These are phyloP conservation scores for Eutolmus rufibarbis DNA, from an alignment of 2,888 invertebrate genomes.

Conservation along the genomic window DNA sequence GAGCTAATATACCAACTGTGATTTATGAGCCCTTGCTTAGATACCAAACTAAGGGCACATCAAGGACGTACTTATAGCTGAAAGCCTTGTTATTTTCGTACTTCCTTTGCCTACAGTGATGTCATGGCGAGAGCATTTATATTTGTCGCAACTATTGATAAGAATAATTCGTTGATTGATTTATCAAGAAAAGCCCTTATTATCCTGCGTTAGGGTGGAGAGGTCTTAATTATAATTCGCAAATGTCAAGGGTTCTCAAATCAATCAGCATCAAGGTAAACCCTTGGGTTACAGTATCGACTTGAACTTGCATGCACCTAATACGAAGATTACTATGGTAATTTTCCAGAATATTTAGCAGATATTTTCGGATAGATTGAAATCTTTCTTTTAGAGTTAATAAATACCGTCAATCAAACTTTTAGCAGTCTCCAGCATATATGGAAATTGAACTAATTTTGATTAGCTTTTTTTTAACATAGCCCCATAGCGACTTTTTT, in stretches of 20 bases:
- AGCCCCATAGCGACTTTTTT: too few relatives aligned
- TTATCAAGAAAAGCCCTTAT: background rate
- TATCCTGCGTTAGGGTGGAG: background rate
- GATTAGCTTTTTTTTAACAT: too few relatives aligned
- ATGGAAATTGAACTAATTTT: background rate
- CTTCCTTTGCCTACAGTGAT: background rate
- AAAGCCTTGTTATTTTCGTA: background rate
- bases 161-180: background rate
- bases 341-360: background rate
- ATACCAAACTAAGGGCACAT: background rate
- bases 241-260: background rate
- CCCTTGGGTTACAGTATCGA: background rate
- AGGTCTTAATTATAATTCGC: background rate
- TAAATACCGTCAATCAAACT: background rate
- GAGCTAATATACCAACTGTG: background rate
- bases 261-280: background rate
- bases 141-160: background rate
- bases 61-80: background rate
- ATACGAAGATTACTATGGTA: background rate
- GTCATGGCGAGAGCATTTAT: background rate
- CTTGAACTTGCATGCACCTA: background rate
- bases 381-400: background rate
- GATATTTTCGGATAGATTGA: background rate
- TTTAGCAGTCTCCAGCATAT: background rate
- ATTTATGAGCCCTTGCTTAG: background rate